These are phyloP conservation scores for Melanerpes aurifrons DNA, from an alignment of 2,113 vertebrate species.

Conservation along the genomic window DNA sequence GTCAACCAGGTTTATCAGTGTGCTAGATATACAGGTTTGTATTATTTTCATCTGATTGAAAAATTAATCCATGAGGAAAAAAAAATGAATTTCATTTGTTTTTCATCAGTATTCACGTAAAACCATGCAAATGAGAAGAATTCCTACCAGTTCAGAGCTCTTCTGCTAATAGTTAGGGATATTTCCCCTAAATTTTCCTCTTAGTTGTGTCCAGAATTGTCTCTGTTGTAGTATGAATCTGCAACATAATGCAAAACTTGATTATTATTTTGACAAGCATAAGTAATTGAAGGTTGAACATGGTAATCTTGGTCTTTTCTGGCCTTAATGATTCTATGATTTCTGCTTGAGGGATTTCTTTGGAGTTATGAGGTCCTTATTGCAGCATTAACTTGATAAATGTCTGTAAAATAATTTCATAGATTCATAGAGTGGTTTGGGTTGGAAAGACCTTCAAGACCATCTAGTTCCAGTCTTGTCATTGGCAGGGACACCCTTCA, in stretches of 20 bases:
- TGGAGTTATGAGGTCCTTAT: not conserved
- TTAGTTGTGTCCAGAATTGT: not conserved
- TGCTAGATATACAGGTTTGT: not conserved
- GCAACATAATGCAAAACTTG: not conserved
- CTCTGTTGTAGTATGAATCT: not conserved
- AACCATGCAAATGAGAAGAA: not conserved
- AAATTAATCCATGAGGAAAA: not conserved
- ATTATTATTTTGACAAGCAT: not conserved
- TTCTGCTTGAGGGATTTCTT: not conserved
- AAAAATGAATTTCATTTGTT: not conserved
- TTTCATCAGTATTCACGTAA: not conserved
- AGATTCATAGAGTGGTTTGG: too few relatives aligned
- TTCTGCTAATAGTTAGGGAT: not conserved
- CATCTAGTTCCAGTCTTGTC: too few relatives aligned
- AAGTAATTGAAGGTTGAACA: not conserved
- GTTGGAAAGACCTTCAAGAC: too few relatives aligned
- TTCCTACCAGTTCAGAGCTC: constrained; percentile 44
- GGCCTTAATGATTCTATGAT: not conserved
- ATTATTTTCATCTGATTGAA: not conserved
- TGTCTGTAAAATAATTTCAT: not conserved
- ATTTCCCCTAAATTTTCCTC: not conserved
- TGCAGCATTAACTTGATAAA: not conserved
- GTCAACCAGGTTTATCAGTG: not conserved
- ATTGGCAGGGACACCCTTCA: too few relatives aligned
- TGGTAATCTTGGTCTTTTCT: too few relatives aligned